phyloP scores from a whole-genome alignment of 1,140 invertebrate species.

The Lepidurus apus region DNA sequence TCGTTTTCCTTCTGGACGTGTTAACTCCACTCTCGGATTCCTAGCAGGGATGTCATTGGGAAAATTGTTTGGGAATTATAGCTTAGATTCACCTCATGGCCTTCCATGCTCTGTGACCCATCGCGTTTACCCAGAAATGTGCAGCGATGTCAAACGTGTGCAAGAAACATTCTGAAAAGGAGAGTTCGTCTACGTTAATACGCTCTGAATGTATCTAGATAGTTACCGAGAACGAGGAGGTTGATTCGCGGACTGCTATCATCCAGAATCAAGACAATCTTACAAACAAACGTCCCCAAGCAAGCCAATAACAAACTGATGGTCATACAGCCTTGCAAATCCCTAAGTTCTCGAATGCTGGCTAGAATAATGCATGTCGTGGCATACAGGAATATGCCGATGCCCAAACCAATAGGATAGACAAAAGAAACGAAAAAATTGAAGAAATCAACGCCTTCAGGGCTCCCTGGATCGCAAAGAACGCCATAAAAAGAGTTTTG shows the following conservation, averaged over 20 bases:
- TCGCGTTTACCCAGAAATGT: constrained; percentile 76
- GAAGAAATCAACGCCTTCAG: constrained; percentile 27
- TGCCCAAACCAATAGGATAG: constrained; percentile 42
- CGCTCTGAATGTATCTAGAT: not conserved
- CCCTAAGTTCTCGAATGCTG: constrained; percentile 70
- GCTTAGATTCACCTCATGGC: constrained; percentile 59
- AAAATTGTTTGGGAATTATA: constrained; percentile 3
- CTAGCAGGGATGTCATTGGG: not conserved
- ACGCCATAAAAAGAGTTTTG: constrained; percentile 24
- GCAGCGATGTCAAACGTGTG: constrained; percentile 51
- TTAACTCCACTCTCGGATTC: constrained; percentile 29
- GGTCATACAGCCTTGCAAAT: constrained; percentile 74
- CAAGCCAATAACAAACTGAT: constrained; percentile 70
- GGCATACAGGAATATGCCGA: constrained; percentile 64
- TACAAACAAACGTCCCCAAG: constrained; percentile 64
- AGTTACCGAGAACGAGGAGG: not conserved
- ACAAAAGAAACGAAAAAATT: constrained; percentile 27
- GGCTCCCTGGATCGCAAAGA: constrained; percentile 30
- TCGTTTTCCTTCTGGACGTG: constrained; percentile 30
- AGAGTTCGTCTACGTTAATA: not conserved
- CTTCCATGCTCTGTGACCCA: constrained; percentile 79
- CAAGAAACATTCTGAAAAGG: constrained; percentile 22
- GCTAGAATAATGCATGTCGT: constrained; percentile 73
- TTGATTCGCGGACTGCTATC: constrained; percentile 27
- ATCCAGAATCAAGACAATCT: constrained; percentile 24